Percentiles rank a stretch among this genome's conserved stretches.
Evolutionary conservation across 2,888 invertebrate species (phyloP).

Genomic region (Anoncus sp.): DNA sequence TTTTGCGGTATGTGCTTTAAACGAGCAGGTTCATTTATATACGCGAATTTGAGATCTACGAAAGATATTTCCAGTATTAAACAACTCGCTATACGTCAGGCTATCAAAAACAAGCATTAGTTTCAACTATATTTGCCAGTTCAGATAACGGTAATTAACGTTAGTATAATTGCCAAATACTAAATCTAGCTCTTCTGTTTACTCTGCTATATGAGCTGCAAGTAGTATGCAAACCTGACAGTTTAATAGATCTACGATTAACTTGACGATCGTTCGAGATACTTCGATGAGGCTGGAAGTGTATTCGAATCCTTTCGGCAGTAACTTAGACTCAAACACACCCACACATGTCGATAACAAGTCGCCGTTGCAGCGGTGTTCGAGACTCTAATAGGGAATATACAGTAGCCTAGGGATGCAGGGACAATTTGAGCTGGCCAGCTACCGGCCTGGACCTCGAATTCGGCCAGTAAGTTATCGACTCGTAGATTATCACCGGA

Average conservation of each 20-base stretch:
- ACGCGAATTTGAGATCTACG: conserved; percentile 6
- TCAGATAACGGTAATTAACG: background rate
- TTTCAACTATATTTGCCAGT: conserved; percentile 12
- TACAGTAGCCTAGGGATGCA: conserved; percentile 23
- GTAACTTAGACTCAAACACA: conserved; percentile 31
- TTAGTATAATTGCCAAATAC: conserved; percentile 6
- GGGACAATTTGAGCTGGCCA: conserved; percentile 65
- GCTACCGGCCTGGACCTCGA: conserved; percentile 55
- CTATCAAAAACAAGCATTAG: background rate
- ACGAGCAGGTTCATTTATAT: background rate
- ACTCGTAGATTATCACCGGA: conserved; percentile 68
- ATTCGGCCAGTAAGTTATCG: conserved; percentile 69
- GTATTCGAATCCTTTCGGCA: conserved; percentile 61
- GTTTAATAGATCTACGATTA: conserved; percentile 36
- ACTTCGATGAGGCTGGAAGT: conserved; percentile 17
- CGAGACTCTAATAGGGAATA: conserved; percentile 19
- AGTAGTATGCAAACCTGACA: background rate
- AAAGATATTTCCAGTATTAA: background rate
- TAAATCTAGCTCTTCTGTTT: background rate
- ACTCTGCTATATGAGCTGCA: background rate
- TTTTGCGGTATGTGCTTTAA: background rate
- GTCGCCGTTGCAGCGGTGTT: conserved; percentile 39
- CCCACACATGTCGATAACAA: conserved; percentile 12
- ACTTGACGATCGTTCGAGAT: conserved; percentile 38
- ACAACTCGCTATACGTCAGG: background rate